Percentiles rank a stretch among this genome's conserved stretches.
Evolutionary conservation across 2,113 vertebrate species (phyloP).

Genomic region (Rallus limicola): DNA sequence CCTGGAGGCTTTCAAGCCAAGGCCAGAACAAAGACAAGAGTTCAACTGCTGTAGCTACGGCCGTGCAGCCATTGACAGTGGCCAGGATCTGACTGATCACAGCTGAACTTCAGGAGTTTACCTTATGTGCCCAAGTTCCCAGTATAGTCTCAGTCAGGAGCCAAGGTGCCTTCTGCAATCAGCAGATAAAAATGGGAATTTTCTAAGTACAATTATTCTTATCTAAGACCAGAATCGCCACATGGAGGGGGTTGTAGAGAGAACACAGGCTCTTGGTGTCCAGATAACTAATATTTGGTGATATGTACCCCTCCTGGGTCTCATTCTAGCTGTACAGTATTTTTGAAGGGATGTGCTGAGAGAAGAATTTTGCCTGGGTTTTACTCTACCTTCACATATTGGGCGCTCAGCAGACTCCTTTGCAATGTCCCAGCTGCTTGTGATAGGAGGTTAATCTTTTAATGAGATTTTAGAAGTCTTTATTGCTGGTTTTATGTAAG

Average conservation of each 20-base stretch:
- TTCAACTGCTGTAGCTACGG: not conserved
- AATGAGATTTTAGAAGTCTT: slow-evolving; percentile 51
- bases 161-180: not conserved
- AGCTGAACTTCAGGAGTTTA: not conserved
- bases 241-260: not conserved
- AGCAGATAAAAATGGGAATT: not conserved
- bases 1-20: not conserved
- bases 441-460: slow-evolving; percentile 51
- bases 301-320: not conserved
- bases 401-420: not conserved
- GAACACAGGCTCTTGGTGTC: not conserved
- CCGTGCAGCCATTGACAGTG: not conserved
- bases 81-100: not conserved
- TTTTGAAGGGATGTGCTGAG: not conserved
- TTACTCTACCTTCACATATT: not conserved
- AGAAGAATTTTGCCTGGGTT: not conserved
- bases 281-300: not conserved
- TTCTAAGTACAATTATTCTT: not conserved
- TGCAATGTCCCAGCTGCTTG: not conserved
- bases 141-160: not conserved
- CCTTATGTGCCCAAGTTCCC: not conserved
- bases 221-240: not conserved
- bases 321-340: not conserved
- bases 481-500: slow-evolving; percentile 1
- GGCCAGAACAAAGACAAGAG: no score